These are phyloP conservation scores for Lophura swinhoii DNA, from an alignment of 2,797 vertebrate species.

Conservation along the genomic window DNA sequence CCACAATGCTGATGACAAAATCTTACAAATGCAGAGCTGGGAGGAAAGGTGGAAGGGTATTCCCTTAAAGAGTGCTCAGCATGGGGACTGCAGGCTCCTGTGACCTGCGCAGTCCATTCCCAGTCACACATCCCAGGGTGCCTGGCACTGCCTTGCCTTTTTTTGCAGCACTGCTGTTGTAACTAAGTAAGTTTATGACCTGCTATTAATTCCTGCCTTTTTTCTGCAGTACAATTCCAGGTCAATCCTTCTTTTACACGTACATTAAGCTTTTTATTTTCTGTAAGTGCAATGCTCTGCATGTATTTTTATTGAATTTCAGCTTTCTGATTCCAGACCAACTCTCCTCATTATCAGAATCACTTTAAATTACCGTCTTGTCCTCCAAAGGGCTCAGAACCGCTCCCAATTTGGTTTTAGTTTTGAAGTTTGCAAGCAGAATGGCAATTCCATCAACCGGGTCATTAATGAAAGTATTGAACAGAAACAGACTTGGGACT, in stretches of 20 bases:
- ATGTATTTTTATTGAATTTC: slow-evolving; percentile 36
- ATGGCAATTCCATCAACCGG: slow-evolving; percentile 3
- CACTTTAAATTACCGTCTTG: slow-evolving; percentile 21
- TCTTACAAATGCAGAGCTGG: neutral
- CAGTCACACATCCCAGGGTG: neutral
- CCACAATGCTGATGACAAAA: neutral
- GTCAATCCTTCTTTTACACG: neutral
- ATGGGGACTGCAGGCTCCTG: accelerated
- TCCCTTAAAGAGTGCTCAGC: neutral
- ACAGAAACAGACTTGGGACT: neutral
- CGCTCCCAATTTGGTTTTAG: neutral
- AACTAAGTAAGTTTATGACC: neutral
- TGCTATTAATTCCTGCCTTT: neutral
- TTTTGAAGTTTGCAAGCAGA: slow-evolving; percentile 32
- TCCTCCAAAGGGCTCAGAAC: neutral
- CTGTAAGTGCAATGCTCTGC: neutral
- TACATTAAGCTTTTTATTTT: neutral
- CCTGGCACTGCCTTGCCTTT: neutral
- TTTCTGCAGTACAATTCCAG: neutral
- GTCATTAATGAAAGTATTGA: slow-evolving; percentile 33
- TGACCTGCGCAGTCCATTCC: neutral
- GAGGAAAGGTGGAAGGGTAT: neutral
- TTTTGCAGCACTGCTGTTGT: neutral
- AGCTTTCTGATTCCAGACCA: slow-evolving; percentile 31
- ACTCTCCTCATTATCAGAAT: slow-evolving; percentile 32